A percentile compares a stretch with the other conserved stretches of the same genome.
phyloP scores from a whole-genome alignment of 64 coral and sea anemone genomes.

The Catalaphyllia jardinei region DNA sequence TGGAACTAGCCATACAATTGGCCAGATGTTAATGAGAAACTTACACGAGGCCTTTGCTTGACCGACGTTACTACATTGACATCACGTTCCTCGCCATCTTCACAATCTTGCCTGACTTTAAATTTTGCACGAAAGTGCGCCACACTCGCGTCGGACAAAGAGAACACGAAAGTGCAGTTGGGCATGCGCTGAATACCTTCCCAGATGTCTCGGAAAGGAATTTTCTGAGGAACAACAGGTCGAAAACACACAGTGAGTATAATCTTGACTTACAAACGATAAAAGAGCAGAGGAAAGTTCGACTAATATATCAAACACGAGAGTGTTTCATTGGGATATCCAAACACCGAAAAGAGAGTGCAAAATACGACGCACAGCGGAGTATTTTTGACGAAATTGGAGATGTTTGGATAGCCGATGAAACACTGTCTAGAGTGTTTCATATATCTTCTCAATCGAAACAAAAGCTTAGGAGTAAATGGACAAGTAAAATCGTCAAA shows the following conservation, averaged over 20 bases:
- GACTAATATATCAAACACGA: too few relatives aligned
- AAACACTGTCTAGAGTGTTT: too few relatives aligned
- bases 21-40: neutral
- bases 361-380: too few relatives aligned
- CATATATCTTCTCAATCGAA: too few relatives aligned
- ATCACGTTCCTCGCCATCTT: conserved; percentile 52
- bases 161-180: conserved; percentile 51
- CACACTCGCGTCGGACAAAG: neutral
- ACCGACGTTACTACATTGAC: conserved; percentile 53
- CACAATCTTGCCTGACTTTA: conserved; percentile 49
- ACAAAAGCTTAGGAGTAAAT: too few relatives aligned
- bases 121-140: conserved; percentile 31
- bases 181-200: conserved; percentile 59
- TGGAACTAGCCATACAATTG: too few relatives aligned
- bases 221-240: conserved; percentile 46
- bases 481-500: too few relatives aligned
- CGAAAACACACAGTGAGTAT: neutral
- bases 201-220: conserved; percentile 68
- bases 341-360: too few relatives aligned
- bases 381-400: too few relatives aligned
- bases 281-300: too few relatives aligned
- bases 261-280: neutral
- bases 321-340: too few relatives aligned
- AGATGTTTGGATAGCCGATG: too few relatives aligned
- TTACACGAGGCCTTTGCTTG: conserved; percentile 17